Conservation (phyloP, 2,797 vertebrate genomes). For the Presbytis comata region DNA sequence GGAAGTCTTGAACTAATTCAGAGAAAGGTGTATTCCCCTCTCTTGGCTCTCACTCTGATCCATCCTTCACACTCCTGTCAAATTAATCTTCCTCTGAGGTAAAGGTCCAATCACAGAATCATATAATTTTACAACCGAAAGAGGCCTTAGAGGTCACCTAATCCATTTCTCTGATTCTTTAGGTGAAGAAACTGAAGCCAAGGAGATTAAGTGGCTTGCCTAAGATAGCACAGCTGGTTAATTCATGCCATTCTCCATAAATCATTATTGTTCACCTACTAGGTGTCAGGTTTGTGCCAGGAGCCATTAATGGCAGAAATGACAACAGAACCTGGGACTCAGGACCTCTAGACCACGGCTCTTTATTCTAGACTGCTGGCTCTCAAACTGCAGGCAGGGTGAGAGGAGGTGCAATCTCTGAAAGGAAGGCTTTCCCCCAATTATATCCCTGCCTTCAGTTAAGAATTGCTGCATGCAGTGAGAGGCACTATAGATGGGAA, state of each 20-base stretch:
- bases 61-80: constrained; percentile 53
- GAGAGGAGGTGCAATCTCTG: neutral
- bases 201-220: constrained; percentile 38
- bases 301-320: neutral
- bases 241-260: constrained; percentile 50
- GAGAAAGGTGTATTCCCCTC: neutral
- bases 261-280: constrained; percentile 48
- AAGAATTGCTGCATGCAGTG: neutral
- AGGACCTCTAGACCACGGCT: neutral
- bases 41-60: neutral
- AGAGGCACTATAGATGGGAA: neutral
- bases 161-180: constrained; percentile 37
- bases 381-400: neutral
- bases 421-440: neutral
- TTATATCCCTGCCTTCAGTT: neutral
- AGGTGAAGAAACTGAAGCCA: constrained; percentile 39
- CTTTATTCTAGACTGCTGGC: neutral
- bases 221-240: constrained; percentile 38
- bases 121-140: constrained; percentile 56
- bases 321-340: neutral
- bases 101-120: constrained; percentile 58
- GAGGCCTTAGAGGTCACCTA: constrained; percentile 34
- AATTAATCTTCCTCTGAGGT: constrained; percentile 48
- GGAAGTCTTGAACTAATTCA: neutral
- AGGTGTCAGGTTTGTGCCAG: neutral